Evolutionary conservation across 2,797 vertebrate species (phyloP).

Genomic region (Sarcophilus harrisii): DNA sequence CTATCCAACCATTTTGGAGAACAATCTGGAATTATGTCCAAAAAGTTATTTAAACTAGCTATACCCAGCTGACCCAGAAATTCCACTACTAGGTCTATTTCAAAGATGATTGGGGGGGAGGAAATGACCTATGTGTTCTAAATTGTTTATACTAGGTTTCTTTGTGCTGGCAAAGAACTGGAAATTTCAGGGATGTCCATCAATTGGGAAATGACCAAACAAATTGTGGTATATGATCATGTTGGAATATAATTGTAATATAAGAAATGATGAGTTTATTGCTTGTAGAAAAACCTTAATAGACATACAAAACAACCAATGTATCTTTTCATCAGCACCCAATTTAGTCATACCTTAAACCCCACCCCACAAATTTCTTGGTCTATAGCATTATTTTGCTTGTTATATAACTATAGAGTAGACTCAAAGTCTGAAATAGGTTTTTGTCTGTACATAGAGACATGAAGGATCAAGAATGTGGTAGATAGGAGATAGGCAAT

Average conservation of each 20-base stretch:
- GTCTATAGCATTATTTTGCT: not conserved
- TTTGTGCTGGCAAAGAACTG: not conserved
- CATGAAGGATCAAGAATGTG: not conserved
- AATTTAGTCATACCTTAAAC: not conserved
- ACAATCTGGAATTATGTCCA: not conserved
- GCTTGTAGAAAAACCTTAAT: not conserved
- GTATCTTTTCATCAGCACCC: not conserved
- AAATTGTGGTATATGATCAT: not conserved
- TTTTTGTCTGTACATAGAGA: not conserved
- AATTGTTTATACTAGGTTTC: not conserved
- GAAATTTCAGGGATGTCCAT: not conserved
- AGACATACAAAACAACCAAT: not conserved
- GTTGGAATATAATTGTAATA: not conserved
- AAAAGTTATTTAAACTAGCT: not conserved
- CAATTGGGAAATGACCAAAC: not conserved
- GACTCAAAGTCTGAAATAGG: not conserved
- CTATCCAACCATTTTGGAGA: not conserved
- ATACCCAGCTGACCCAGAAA: not conserved
- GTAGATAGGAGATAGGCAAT: not conserved
- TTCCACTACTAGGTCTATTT: not conserved
- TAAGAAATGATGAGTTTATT: not conserved
- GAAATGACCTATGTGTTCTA: not conserved
- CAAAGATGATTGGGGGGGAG: not conserved
- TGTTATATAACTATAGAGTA: not conserved
- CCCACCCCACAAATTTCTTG: not conserved